Conservation (phyloP, 2,888 invertebrate genomes). For the Gortyna flavago region DNA sequence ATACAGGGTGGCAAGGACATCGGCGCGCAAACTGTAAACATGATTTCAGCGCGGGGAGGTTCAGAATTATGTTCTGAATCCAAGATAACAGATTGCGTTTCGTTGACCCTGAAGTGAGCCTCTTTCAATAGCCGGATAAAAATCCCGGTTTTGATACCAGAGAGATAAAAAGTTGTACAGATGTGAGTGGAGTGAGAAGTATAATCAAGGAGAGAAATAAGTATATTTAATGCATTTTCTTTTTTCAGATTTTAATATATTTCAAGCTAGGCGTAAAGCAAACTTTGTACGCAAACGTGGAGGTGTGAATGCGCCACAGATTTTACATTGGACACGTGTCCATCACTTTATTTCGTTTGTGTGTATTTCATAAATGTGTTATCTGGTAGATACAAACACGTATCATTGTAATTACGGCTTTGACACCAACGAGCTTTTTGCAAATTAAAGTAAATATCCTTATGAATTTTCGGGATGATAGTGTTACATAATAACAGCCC, state of each 20-base stretch:
- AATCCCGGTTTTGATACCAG: background rate
- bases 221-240: background rate
- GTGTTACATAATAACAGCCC: background rate
- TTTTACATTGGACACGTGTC: constrained; percentile 2
- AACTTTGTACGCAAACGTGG: background rate
- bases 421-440: constrained; percentile 1
- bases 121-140: no score
- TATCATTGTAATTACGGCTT: background rate
- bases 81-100: no score
- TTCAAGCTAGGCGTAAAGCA: background rate
- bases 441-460: background rate
- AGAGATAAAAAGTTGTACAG: background rate
- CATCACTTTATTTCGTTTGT: constrained; percentile 8
- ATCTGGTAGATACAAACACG: background rate
- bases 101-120: no score
- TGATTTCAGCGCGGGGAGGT: no score
- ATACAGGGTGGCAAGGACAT: no score
- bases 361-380: constrained; percentile 16
- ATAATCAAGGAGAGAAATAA: background rate
- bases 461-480: background rate
- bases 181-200: background rate
- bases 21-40: no score
- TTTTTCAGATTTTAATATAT: constrained; percentile 6
- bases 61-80: no score
- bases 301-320: background rate